Evolutionary conservation across 2,797 vertebrate genomes (phyloP).

Genomic region (Morus bassanus): DNA sequence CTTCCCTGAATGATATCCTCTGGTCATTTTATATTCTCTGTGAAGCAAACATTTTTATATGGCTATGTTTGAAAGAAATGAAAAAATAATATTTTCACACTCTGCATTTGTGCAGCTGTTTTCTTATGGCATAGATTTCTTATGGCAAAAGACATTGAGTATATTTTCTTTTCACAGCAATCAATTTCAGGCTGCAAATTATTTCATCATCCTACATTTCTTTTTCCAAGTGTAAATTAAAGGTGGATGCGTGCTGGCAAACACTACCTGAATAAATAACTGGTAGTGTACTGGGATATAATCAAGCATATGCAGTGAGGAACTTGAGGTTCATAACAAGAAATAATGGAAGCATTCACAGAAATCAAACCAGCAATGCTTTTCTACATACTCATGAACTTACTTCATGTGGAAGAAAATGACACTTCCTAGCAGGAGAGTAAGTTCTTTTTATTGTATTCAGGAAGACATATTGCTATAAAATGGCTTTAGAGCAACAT

Average conservation of each 20-base stretch:
- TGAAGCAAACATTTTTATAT: constrained; percentile 35
- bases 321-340: constrained; percentile 49
- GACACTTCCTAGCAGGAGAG: background rate
- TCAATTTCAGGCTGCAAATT: constrained; percentile 71
- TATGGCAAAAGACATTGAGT: constrained; percentile 33
- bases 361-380: constrained; percentile 47
- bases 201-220: constrained; percentile 54
- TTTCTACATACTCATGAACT: constrained; percentile 60
- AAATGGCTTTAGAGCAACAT: constrained; percentile 7
- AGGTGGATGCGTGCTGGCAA: constrained; percentile 31
- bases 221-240: constrained; percentile 61
- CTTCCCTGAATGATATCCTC: constrained; percentile 40
- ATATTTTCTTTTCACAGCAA: constrained; percentile 62
- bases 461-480: background rate
- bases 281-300: background rate
- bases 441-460: background rate
- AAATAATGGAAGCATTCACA: constrained; percentile 57
- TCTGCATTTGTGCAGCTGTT: background rate
- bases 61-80: constrained; percentile 32
- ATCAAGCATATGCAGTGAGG: constrained; percentile 54
- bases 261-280: constrained; percentile 16
- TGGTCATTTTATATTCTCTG: constrained; percentile 24
- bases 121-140: constrained; percentile 29
- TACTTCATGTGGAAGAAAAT: constrained; percentile 57
- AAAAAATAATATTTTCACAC: background rate